phyloP scores from a whole-genome alignment of 2,888 invertebrate genomes.

The Plebejus melissa region DNA sequence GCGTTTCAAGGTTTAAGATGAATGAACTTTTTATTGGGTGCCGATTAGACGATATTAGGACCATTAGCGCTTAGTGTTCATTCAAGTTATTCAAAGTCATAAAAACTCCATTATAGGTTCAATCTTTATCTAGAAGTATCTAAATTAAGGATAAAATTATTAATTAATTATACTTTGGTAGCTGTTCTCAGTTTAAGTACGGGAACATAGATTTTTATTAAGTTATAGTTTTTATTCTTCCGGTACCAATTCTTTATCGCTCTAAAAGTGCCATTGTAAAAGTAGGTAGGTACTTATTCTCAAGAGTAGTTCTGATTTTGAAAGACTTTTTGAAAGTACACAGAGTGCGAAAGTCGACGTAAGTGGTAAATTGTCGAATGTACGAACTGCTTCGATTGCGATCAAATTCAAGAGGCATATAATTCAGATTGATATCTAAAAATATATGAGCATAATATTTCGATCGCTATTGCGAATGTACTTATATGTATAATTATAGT shows the following conservation, averaged over 20 bases:
- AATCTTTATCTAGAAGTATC: neutral
- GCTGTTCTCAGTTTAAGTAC: neutral
- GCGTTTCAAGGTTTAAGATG: slow-evolving; percentile 21
- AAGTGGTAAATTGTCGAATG: slow-evolving; percentile 7
- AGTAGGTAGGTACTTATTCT: neutral
- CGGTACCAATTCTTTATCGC: neutral
- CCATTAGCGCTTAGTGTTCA: neutral
- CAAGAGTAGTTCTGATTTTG: neutral
- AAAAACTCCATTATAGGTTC: slow-evolving; percentile 18
- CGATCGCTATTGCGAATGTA: slow-evolving; percentile 4
- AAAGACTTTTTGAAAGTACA: slow-evolving; percentile 1
- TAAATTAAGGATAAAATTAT: neutral
- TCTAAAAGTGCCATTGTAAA: neutral
- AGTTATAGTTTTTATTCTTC: neutral
- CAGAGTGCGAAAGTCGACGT: neutral
- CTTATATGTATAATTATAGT: neutral
- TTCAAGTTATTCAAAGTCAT: neutral
- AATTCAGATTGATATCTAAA: slow-evolving; percentile 14
- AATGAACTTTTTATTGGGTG: slow-evolving; percentile 23
- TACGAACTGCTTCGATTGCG: neutral
- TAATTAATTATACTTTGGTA: neutral
- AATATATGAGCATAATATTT: neutral
- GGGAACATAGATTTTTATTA: neutral
- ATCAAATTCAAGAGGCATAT: slow-evolving; percentile 2
- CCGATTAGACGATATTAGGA: slow-evolving; percentile 4